Conservation (phyloP, 2,797 vertebrate genomes). For the Acipenser ruthenus region DNA sequence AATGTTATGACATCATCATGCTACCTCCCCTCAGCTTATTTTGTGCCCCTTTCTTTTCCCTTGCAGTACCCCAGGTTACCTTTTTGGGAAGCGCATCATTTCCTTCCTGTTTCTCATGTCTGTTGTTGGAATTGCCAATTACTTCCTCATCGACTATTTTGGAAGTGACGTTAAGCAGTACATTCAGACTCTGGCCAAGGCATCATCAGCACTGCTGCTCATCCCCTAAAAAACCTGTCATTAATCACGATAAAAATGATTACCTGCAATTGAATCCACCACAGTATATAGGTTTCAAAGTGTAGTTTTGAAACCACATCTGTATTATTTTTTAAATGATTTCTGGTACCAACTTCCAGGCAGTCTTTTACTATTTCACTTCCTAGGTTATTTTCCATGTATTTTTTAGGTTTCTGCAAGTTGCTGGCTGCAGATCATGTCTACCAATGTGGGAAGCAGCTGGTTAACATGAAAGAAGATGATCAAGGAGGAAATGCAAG, state of each 20-base stretch:
- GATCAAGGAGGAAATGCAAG: too few species aligned
- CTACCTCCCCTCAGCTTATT: background rate
- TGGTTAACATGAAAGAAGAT: too few species aligned
- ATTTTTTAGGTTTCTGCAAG: too few species aligned
- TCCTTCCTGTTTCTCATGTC: slow-evolving; percentile 83
- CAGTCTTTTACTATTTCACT: too few species aligned
- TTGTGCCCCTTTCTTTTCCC: slow-evolving; percentile 17
- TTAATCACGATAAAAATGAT: background rate
- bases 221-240: slow-evolving; percentile 57
- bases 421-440: too few species aligned
- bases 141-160: slow-evolving; percentile 58
- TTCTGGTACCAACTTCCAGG: too few species aligned
- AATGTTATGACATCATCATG: background rate
- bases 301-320: background rate
- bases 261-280: background rate
- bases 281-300: background rate
- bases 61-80: slow-evolving; percentile 81
- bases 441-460: too few species aligned
- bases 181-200: slow-evolving; percentile 69
- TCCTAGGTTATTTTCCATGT: too few species aligned
- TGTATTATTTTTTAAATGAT: too few species aligned
- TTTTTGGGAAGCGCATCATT: slow-evolving; percentile 87
- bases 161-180: slow-evolving; percentile 76
- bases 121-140: slow-evolving; percentile 77
- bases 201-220: slow-evolving; percentile 77